phyloP scores from a whole-genome alignment of 1,140 invertebrate species.

The Pseudomyrmex gracilis region DNA sequence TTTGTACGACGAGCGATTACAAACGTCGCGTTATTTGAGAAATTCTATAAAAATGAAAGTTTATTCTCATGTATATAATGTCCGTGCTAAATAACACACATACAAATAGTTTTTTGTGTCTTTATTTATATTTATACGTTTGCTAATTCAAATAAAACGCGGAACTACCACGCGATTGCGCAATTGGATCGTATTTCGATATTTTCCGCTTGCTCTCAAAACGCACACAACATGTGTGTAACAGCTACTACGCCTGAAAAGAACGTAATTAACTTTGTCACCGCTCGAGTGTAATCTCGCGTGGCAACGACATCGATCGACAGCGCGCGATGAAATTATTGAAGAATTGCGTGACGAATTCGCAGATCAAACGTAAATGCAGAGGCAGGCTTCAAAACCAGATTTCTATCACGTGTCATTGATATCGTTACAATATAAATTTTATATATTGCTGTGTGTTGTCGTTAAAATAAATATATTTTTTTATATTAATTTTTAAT shows the following conservation, averaged over 20 bases:
- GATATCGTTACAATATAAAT: too few relatives aligned
- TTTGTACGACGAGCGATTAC: neutral
- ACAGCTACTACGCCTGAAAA: constrained; percentile 5
- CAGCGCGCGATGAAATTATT: constrained; percentile 30
- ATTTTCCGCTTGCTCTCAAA: constrained; percentile 41
- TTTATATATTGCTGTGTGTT: too few relatives aligned
- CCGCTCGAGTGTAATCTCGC: constrained; percentile 22
- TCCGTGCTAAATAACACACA: too few relatives aligned
- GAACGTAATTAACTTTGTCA: constrained; percentile 47
- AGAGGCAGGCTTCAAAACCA: neutral
- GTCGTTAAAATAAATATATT: too few relatives aligned
- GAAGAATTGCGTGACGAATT: constrained; percentile 29
- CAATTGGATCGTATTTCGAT: constrained; percentile 1
- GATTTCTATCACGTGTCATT: neutral
- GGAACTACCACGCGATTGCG: neutral
- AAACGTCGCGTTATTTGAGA: too few relatives aligned
- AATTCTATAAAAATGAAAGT: too few relatives aligned
- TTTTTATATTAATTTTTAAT: too few relatives aligned
- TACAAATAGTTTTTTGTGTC: too few relatives aligned
- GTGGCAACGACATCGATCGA: constrained; percentile 38
- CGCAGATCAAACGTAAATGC: neutral
- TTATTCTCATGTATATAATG: too few relatives aligned
- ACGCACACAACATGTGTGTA: neutral
- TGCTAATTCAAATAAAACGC: constrained; percentile 13
- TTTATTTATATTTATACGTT: neutral